Conservation (phyloP, 2,888 invertebrate species). For the Hedychridium roseum region DNA sequence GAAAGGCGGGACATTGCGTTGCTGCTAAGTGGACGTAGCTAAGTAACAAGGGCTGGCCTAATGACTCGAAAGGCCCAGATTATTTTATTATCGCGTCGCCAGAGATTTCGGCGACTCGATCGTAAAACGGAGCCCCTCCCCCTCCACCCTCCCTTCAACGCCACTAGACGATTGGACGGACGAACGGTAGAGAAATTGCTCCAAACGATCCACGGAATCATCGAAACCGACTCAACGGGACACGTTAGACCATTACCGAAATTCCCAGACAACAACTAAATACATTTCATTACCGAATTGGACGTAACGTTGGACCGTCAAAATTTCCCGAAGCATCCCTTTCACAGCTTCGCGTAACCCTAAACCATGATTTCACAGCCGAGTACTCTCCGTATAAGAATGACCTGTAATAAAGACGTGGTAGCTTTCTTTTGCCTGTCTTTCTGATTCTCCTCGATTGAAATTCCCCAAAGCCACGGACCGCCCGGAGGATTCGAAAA, state of each 20-base stretch:
- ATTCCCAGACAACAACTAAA: too few relatives aligned
- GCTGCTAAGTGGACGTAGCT: constrained; percentile 54
- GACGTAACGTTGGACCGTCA: too few relatives aligned
- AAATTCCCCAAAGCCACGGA: too few relatives aligned
- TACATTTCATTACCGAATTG: too few relatives aligned
- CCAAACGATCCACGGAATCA: constrained; percentile 33
- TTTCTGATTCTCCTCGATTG: too few relatives aligned
- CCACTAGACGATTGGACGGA: constrained; percentile 14
- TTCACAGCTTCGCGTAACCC: too few relatives aligned
- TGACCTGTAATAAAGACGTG: too few relatives aligned
- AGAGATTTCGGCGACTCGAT: constrained; percentile 57
- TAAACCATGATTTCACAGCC: too few relatives aligned
- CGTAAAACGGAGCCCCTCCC: constrained; percentile 48
- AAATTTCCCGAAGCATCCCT: too few relatives aligned
- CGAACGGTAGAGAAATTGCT: constrained; percentile 30
- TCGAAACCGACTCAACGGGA: constrained; percentile 31
- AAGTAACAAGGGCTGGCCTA: constrained; percentile 61
- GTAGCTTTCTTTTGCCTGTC: too few relatives aligned
- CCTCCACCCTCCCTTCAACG: constrained; percentile 11
- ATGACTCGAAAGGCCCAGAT: constrained; percentile 63
- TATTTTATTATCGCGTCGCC: constrained; percentile 63
- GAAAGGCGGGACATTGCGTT: constrained; percentile 20
- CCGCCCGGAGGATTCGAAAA: constrained; percentile 38
- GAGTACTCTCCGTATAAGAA: too few relatives aligned
- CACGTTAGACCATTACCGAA: neutral